Evolutionary conservation across 2,113 vertebrate species (phyloP).

Genomic region (Edolisoma coerulescens): DNA sequence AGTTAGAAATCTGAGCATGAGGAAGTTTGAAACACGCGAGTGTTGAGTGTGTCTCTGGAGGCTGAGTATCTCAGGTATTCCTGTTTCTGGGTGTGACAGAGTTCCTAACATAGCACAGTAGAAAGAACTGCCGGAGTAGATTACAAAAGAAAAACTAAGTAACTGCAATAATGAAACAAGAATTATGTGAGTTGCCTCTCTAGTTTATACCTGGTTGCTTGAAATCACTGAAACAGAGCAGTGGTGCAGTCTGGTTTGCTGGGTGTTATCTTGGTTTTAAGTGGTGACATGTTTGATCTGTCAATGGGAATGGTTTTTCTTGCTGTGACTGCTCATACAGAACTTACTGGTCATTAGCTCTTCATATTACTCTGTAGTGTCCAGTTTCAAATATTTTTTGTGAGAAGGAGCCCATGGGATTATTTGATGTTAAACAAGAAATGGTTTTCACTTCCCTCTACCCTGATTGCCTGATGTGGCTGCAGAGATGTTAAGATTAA

Average conservation of each 20-base stretch:
- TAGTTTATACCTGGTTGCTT: neutral
- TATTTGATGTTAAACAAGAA: neutral
- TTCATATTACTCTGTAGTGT: neutral
- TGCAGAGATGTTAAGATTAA: neutral
- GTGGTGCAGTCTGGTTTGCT: neutral
- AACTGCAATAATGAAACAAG: neutral
- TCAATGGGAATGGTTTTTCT: neutral
- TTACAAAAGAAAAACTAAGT: neutral
- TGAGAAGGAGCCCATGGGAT: neutral
- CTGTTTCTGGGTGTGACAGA: slow-evolving; percentile 33
- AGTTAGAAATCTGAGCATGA: neutral
- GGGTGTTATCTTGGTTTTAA: neutral
- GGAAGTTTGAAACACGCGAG: neutral
- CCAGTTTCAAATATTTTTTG: neutral
- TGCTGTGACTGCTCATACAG: neutral
- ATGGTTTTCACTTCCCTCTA: neutral
- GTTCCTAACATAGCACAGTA: slow-evolving; percentile 3
- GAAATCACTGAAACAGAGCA: neutral
- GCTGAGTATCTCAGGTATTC: slow-evolving; percentile 14
- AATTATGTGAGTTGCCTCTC: neutral
- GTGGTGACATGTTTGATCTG: neutral
- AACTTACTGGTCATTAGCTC: neutral
- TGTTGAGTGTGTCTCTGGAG: neutral
- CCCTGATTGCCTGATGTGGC: neutral
- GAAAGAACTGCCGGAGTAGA: neutral